A percentile compares a stretch with the other conserved stretches of the same genome.
Conservation (phyloP, 2,797 vertebrate species). For the Myoxocephalus aenaeus region DNA sequence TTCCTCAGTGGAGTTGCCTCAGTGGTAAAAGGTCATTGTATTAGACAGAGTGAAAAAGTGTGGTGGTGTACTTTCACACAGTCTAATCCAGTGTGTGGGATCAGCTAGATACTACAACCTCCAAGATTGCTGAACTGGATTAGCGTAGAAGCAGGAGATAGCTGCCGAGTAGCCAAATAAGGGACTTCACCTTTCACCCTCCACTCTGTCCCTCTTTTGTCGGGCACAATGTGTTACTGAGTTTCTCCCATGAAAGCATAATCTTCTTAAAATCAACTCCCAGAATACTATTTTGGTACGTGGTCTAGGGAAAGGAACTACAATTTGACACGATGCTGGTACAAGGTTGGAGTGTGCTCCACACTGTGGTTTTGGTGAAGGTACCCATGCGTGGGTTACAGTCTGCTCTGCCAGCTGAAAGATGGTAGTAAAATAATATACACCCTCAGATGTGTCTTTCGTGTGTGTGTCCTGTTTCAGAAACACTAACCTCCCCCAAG, state of each 20-base stretch:
- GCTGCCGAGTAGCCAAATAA: constrained; percentile 44
- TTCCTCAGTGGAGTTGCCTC: constrained; percentile 24
- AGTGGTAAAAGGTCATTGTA: constrained; percentile 41
- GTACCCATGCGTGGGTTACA: constrained; percentile 40
- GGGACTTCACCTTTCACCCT: constrained; percentile 40
- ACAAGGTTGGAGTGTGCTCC: constrained; percentile 42
- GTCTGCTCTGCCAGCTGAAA: constrained; percentile 53
- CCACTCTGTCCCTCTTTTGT: background rate
- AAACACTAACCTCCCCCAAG: constrained; percentile 63
- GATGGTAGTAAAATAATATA: constrained; percentile 43
- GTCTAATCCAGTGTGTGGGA: constrained; percentile 72
- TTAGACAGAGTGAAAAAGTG: constrained; percentile 21
- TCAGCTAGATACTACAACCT: constrained; percentile 63
- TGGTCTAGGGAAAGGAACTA: constrained; percentile 46
- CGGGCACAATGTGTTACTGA: constrained; percentile 8
- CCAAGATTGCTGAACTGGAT: constrained; percentile 69
- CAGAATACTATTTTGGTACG: constrained; percentile 47
- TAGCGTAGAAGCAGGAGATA: constrained; percentile 65
- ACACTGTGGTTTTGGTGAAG: constrained; percentile 44
- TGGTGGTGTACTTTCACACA: constrained; percentile 26
- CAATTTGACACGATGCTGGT: constrained; percentile 53
- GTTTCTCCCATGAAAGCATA: constrained; percentile 20
- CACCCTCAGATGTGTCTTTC: constrained; percentile 50
- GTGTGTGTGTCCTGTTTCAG: constrained; percentile 56
- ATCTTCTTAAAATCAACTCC: constrained; percentile 47